Base-by-base conservation (phyloP, 2,888 invertebrate genomes). In the Tenthredo scrophulariae region DNA sequence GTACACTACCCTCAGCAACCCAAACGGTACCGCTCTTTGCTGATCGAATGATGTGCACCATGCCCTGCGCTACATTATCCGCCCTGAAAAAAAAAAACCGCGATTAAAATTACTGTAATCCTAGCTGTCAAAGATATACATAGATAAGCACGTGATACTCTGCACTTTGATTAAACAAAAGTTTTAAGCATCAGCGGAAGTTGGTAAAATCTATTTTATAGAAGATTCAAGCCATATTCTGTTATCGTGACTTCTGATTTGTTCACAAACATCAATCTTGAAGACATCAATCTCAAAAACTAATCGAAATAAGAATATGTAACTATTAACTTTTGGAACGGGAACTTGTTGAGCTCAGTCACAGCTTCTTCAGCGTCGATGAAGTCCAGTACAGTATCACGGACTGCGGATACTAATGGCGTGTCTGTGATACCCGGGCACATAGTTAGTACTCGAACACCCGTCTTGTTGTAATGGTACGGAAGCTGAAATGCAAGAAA, bases 371-470 rank as follows among this genome's bases (percentile, higher is more conserved):
- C 65, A 22, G 84, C 85, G 85, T 85, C 86, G 10, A 87, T 85
- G 1, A 86, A 87, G n/a, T 88, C 89, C 87, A 92, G 87, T 26
- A 91, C 89, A 40, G 88, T 89, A 43, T 87, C 86, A 5, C 87
- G 86, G 5, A 89, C 87, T 58, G 93, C 89, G 77, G 91, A 90
- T 29, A 92, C 88, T 80, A 92, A 86, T 2, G 87, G 87, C 1
- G 93, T 93, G 70, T 90, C 87, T 1, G 93, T 93, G 29, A 93
- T 90, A n/a, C 93, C 94, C 0, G 93, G 92, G 86, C 94, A 93
- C 70, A 94, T 88, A n/a, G 91, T 90, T 10, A 93, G 89, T 79
- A 94, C 91, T 33, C 93, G 89, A 1, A 94, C 90, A 4, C 93
- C 93, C 0, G 91, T 92, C 40, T 87, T 88, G 2, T 91, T 91